Base-by-base conservation (phyloP, 1,140 invertebrate species). In the Heliconius eleuchia region DNA sequence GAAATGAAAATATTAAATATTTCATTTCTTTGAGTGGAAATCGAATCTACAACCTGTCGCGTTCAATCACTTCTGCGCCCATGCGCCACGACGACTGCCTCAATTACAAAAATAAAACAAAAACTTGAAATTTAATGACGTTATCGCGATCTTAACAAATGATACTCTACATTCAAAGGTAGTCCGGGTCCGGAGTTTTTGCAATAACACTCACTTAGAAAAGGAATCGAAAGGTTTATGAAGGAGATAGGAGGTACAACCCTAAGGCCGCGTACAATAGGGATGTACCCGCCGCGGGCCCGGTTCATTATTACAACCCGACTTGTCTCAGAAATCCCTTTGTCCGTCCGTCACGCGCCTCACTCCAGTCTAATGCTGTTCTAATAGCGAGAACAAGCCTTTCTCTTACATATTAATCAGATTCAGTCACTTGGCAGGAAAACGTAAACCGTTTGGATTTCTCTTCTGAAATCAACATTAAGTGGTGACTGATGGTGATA, bases 341-440 rank as follows among this genome's bases (percentile, higher is more conserved):
- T 91, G 89, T 92, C 82, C 79, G 80, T 83, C 76, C 81, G 84
- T 88, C 88, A 89, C 88, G 86, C 80, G 79, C 81, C 70, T 66
- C 76, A 72, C 78, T 84, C 79, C 78, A 82, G 85, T 84, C 80
- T 76, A 60, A 30, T 66, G 60, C 60, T 66, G 60, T 66, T 66
- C 60, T 66, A 66, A 66, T 66, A 27, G 60, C 60, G 27, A 27
- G 60, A 66, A 66, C 60, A 66, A 66, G 60, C 23, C 60, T 66
- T 66, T 66, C 60, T 66, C 60, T 66, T 66, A 66, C 60, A 66
- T 66, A 30, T 66, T 66, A 66, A 66, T 66, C 27, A 66, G 60
- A 66, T 66, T 66, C 60, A 66, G 3, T 16, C 60, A 66, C 27
- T 66, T 66, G 60, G 23, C 60, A 66, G 27, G 60, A 66, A 66